These are phyloP conservation scores for Xestia ashworthii DNA, from an alignment of 2,888 invertebrate genomes.

Conservation along the genomic window DNA sequence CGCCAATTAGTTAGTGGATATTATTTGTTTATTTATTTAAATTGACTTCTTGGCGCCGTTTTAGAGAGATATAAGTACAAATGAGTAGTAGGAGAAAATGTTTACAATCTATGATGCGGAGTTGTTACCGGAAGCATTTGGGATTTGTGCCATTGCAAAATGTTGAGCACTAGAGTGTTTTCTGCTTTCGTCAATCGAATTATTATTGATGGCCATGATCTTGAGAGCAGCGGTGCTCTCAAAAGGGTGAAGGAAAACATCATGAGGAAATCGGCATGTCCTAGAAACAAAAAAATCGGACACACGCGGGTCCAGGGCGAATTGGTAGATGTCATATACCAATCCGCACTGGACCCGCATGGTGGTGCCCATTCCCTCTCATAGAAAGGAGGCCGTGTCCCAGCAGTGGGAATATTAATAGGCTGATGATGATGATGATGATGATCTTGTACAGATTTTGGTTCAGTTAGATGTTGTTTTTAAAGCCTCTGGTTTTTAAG, in stretches of 20 bases:
- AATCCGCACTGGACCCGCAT: too few species aligned
- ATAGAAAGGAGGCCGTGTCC: too few species aligned
- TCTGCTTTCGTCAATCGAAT: neutral
- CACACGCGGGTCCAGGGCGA: too few species aligned
- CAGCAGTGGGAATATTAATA: too few species aligned
- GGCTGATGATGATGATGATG: too few species aligned
- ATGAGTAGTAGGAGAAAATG: neutral
- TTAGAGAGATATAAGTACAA: neutral
- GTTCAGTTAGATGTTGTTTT: neutral
- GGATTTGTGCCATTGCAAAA: neutral
- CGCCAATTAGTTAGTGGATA: conserved; percentile 39
- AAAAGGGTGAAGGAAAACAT: too few species aligned
- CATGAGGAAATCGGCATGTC: too few species aligned
- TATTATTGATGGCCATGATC: neutral
- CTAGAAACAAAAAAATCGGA: too few species aligned
- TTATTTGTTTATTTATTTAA: conserved; percentile 27
- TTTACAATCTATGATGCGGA: neutral
- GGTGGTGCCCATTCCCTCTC: too few species aligned
- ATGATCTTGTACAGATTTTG: neutral
- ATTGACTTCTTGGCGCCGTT: conserved; percentile 43
- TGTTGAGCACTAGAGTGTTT: neutral
- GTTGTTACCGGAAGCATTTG: neutral
- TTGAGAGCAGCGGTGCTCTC: too few species aligned
- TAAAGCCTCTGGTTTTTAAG: neutral
- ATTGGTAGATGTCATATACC: too few species aligned